phyloP scores from a whole-genome alignment of 2,888 invertebrate species.

The Encarsia formosa region DNA sequence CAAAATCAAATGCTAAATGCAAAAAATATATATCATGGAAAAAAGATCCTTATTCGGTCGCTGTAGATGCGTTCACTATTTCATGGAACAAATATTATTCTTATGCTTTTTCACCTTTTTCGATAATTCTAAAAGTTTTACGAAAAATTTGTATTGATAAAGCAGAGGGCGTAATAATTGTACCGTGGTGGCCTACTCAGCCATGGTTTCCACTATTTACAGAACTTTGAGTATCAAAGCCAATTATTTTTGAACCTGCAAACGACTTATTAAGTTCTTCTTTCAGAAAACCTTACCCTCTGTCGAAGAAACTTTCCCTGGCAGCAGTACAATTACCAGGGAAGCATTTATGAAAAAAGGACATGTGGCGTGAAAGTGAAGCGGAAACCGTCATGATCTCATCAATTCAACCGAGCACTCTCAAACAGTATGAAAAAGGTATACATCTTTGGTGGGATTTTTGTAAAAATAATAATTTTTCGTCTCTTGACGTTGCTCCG shows the following conservation, averaged over 20 bases:
- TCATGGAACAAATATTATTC: constrained; percentile 4
- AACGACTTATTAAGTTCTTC: constrained; percentile 30
- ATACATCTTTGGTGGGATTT: background rate
- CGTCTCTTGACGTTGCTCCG: background rate
- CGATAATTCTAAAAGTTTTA: constrained; percentile 20
- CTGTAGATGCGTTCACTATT: background rate
- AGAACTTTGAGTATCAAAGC: constrained; percentile 4
- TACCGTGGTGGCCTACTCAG: no score
- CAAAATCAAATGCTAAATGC: background rate
- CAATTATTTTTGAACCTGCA: constrained; percentile 21
- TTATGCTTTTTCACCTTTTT: no score
- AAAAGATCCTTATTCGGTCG: background rate
- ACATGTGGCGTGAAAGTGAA: background rate
- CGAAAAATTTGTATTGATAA: constrained; percentile 28
- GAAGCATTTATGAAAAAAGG: background rate
- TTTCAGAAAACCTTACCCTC: constrained; percentile 33
- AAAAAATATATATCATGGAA: background rate
- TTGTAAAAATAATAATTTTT: background rate
- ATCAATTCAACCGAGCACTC: background rate
- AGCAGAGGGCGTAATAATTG: no score
- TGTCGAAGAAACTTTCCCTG: constrained; percentile 12
- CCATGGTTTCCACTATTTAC: constrained; percentile 35
- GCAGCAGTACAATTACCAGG: constrained; percentile 6
- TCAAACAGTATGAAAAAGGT: constrained; percentile 10
- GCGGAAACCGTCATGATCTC: background rate